These are phyloP conservation scores for Oncorhynchus keta DNA, from an alignment of 2,113 vertebrate genomes.

Conservation along the genomic window DNA sequence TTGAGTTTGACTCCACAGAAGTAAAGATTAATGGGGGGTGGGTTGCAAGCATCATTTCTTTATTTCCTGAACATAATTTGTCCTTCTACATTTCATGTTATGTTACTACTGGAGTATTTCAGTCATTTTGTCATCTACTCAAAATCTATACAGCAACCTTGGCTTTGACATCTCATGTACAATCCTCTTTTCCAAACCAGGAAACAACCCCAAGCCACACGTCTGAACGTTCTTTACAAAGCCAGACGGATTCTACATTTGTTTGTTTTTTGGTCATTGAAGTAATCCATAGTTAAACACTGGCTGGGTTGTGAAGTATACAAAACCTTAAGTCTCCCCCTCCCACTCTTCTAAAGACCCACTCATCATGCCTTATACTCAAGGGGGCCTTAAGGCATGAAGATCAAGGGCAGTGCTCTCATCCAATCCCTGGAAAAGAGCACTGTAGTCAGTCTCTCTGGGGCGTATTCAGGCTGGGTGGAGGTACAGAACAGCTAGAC, in stretches of 20 bases:
- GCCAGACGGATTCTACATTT: neutral
- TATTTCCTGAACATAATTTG: neutral
- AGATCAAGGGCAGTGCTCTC: no score
- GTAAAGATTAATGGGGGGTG: conserved; percentile 14
- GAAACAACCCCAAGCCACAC: neutral
- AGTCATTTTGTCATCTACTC: neutral
- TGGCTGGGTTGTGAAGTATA: neutral
- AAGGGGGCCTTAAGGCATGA: no score
- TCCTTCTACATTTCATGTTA: neutral
- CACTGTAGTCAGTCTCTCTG: no score
- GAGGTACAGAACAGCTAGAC: no score
- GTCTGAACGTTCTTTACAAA: neutral
- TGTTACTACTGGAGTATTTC: neutral
- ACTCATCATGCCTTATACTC: no score
- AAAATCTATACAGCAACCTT: neutral
- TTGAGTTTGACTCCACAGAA: conserved; percentile 35
- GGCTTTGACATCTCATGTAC: neutral
- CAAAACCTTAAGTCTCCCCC: neutral
- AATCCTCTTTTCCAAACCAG: no score
- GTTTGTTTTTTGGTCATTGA: neutral
- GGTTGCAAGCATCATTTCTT: neutral
- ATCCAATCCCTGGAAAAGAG: no score
- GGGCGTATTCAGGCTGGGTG: no score
- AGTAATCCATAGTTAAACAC: neutral
- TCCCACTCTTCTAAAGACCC: neutral